Percentiles rank a stretch among this genome's conserved stretches.
phyloP scores from a whole-genome alignment of 2,113 vertebrate genomes.

The Nothobranchius kuhntae region DNA sequence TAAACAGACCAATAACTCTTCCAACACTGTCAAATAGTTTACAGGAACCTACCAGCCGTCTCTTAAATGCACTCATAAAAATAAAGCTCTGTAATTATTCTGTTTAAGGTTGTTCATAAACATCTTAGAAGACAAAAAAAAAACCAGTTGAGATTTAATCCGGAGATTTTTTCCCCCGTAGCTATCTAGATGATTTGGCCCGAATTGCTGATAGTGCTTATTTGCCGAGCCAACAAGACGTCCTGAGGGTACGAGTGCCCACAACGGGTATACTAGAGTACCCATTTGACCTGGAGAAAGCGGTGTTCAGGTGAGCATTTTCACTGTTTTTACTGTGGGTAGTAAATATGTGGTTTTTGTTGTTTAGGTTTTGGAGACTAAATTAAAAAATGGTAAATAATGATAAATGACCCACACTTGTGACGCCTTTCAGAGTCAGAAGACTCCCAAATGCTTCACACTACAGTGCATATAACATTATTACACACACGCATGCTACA shows the following conservation, averaged over 20 bases:
- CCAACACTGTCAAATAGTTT: constrained; percentile 76
- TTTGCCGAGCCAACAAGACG: constrained; percentile 85
- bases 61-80: constrained; percentile 5
- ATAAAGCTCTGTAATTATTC: constrained; percentile 7
- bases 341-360: neutral
- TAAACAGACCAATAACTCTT: constrained; percentile 53
- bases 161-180: constrained; percentile 40
- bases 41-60: constrained; percentile 24
- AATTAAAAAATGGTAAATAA: too few relatives aligned
- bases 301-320: constrained; percentile 83
- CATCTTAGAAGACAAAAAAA: constrained; percentile 9
- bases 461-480: too few relatives aligned
- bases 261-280: constrained; percentile 87
- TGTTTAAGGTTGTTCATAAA: constrained; percentile 9
- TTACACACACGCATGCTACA: too few relatives aligned
- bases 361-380: too few relatives aligned
- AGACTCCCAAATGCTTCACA: too few relatives aligned
- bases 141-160: neutral
- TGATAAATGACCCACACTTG: too few relatives aligned
- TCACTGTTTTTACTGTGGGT: neutral
- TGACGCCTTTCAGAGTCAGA: too few relatives aligned
- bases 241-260: constrained; percentile 84
- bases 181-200: constrained; percentile 84
- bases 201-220: constrained; percentile 75
- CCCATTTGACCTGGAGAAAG: constrained; percentile 86